Base-by-base conservation (phyloP, 2,888 invertebrate genomes). In the Drosophila lutescens region DNA sequence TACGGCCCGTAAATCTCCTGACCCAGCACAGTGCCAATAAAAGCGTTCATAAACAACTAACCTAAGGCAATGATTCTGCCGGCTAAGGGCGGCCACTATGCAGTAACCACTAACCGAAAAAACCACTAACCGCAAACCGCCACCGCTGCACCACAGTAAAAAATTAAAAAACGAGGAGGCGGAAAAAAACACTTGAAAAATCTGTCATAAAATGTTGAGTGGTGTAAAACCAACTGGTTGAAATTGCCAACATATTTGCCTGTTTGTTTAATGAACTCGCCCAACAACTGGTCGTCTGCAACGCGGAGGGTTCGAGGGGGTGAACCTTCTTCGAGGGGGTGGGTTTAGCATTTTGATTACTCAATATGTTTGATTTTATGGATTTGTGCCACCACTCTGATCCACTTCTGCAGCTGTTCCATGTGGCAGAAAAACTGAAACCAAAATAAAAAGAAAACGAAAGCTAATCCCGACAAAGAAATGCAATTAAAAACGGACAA, bases 321-420 rank as follows among this genome's bases (percentile, higher is more conserved):
- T 70, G 58, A 38, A 23, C 57, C 63, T 57, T 43, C 46, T 43
- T 15, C 10, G 13, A 3, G 30, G 49, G 69, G 74, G 65, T 76
- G 47, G 49, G 47, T 23, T 41, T 47, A 32, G 17, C 46, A 23
- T 63, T 89, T 89, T 91, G 90, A 90, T 90, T 90, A 90, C 86
- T 90, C 91, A 91, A 90, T 90, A 89, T 90, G 91, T 85, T 91
- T 89, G 85, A 89, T 90, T 90, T 83, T 61, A 68, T 76, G 83
- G 87, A 86, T 86, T 78, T 79, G 55, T 75, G 76, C 77, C 71
- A 78, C 73, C 59, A 49, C 65, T 53, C 51, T 68, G 74, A 58
- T 71, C 66, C 88, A 89, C 86, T 86, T 77, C 78, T 66, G 50
- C 86, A 86, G 80, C 83, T 86, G 86, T 82, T 74, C 56, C 82